A percentile compares a stretch with the other conserved stretches of the same genome.
phyloP scores from a whole-genome alignment of 2,113 vertebrate species.

The Saccopteryx bilineata region DNA sequence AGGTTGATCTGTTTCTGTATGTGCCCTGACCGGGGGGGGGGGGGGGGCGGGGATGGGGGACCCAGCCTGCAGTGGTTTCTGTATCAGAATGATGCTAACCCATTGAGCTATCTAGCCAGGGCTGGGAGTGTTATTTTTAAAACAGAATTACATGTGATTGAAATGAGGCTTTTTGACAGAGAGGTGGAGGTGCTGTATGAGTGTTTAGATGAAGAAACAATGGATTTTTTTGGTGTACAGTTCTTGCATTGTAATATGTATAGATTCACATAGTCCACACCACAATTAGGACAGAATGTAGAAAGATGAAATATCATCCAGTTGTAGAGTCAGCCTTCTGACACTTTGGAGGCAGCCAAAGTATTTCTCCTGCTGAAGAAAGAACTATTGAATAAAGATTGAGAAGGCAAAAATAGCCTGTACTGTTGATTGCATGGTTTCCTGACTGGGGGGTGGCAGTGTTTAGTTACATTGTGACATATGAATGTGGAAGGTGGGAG shows the following conservation, averaged over 20 bases:
- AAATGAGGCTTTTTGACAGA: slow-evolving; percentile 8
- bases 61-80: no score
- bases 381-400: background rate
- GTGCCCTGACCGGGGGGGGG: no score
- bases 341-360: background rate
- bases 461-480: background rate
- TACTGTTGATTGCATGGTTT: background rate
- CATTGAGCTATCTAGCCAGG: no score
- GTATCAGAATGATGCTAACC: no score
- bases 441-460: background rate
- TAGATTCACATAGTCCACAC: background rate
- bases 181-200: background rate
- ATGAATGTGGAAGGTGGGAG: slow-evolving; percentile 20
- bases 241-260: background rate
- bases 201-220: background rate
- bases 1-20: no score
- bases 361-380: background rate
- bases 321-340: background rate
- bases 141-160: background rate
- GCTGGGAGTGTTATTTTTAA: background rate
- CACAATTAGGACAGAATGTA: background rate
- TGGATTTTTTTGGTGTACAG: background rate
- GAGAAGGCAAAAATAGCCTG: background rate
- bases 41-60: no score
- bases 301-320: slow-evolving; percentile 16